Evolutionary conservation across 2,113 vertebrate species (phyloP).

Genomic region (Noturus placidus): DNA sequence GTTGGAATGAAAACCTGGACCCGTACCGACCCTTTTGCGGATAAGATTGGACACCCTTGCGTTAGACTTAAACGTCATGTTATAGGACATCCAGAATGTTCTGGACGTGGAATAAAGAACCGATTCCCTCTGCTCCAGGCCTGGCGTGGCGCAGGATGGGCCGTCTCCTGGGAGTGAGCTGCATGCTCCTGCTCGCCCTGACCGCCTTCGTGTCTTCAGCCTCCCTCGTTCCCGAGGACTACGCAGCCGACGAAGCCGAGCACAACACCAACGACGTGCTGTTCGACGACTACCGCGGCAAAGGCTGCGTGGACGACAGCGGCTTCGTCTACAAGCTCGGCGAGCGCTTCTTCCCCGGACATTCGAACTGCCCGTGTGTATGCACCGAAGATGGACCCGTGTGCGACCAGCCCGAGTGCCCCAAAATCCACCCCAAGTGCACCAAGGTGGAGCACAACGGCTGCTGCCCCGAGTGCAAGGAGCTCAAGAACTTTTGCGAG

Average conservation of each 20-base stretch:
- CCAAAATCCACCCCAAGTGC: conserved; percentile 98
- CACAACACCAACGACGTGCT: conserved; percentile 88
- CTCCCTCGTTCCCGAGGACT: conserved; percentile 89
- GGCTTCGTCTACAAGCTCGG: conserved; percentile 98
- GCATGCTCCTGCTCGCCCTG: conserved; percentile 84
- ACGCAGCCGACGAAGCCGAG: conserved; percentile 88
- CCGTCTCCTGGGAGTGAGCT: conserved; percentile 83
- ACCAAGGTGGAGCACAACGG: conserved; percentile 99
- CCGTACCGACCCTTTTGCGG: too few species aligned
- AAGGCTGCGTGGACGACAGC: conserved; percentile 98
- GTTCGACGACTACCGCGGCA: conserved; percentile 97
- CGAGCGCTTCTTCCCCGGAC: conserved; percentile 96
- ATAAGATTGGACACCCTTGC: too few species aligned
- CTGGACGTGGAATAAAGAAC: neutral
- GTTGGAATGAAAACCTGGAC: too few species aligned
- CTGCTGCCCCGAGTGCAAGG: conserved; percentile 98
- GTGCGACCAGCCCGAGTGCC: conserved; percentile 97
- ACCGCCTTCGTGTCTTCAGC: conserved; percentile 78
- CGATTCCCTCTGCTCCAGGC: conserved; percentile 61
- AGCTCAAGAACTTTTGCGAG: conserved; percentile 99
- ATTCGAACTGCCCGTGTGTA: conserved; percentile 97
- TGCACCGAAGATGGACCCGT: conserved; percentile 98
- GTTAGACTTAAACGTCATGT: neutral
- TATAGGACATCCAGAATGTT: neutral
- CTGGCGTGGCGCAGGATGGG: conserved; percentile 86